Conservation (phyloP, 2,113 vertebrate genomes). For the Rhabdomys dilectus region DNA sequence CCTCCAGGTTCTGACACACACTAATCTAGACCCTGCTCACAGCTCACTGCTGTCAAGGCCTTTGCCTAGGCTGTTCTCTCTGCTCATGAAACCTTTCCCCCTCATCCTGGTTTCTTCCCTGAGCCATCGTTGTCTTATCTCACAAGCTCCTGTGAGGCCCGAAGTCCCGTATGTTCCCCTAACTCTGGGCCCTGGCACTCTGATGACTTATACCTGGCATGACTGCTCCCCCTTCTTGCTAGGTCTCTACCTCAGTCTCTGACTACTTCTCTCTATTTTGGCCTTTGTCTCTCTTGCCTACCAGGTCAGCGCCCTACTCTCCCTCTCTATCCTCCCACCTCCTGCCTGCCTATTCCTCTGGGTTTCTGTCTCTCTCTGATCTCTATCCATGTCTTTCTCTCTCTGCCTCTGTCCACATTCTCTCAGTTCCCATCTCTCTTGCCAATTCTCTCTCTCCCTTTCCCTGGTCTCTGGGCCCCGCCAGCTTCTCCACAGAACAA, state of each 20-base stretch:
- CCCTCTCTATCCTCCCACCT: background rate
- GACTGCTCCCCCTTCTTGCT: background rate
- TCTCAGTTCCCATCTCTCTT: background rate
- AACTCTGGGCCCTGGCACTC: background rate
- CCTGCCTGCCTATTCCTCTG: background rate
- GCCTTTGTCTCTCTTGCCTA: background rate
- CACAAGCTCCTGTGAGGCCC: background rate
- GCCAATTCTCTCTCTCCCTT: background rate
- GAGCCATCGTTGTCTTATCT: background rate
- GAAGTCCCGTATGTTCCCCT: background rate
- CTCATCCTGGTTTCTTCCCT: background rate
- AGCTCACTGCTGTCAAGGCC: background rate
- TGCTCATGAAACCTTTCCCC: background rate
- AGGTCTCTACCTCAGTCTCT: background rate
- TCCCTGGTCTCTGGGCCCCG: background rate
- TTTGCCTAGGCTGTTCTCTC: background rate
- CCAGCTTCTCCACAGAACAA: constrained; percentile 10
- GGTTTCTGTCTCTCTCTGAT: background rate
- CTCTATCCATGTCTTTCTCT: background rate
- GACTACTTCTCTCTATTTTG: background rate
- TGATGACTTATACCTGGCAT: background rate
- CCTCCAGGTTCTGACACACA: background rate
- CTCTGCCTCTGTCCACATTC: background rate
- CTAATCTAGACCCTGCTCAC: background rate
- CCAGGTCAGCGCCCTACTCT: background rate